These are phyloP conservation scores for Balanococcus diminutus DNA, from an alignment of 2,888 invertebrate genomes.

Conservation along the genomic window DNA sequence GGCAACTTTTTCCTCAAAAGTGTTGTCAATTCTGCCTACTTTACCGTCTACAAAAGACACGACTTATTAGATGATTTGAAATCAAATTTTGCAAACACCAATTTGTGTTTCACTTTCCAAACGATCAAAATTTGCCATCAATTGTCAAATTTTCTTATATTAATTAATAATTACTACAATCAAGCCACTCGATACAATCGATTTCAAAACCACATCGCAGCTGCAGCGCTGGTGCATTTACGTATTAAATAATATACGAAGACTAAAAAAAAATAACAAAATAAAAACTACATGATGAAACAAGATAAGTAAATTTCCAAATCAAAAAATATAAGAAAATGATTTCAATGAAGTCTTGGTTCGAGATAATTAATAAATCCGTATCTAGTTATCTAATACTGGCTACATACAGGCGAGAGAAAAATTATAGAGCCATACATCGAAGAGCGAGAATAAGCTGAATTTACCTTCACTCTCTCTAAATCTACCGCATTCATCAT, in stretches of 20 bases:
- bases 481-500: conserved; percentile 99
- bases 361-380: background rate
- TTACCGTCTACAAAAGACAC: too few relatives aligned
- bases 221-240: background rate
- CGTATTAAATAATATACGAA: background rate
- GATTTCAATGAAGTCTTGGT: background rate
- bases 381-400: background rate
- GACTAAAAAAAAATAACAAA: background rate
- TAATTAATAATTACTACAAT: too few relatives aligned
- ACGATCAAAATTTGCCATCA: too few relatives aligned
- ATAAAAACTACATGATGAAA: background rate
- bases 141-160: background rate
- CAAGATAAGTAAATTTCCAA: background rate
- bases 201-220: background rate
- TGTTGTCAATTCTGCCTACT: too few relatives aligned
- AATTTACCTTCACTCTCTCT: conserved; percentile 95
- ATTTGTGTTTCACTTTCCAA: too few relatives aligned
- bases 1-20: too few relatives aligned
- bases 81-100: too few relatives aligned
- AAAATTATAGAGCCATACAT: conserved; percentile 37
- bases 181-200: background rate
- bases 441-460: conserved; percentile 39
- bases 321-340: background rate
- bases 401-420: conserved; percentile 34
- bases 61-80: too few relatives aligned